Evolutionary conservation across 1,140 invertebrate species (phyloP).

Genomic region (Drosophila serrata): DNA sequence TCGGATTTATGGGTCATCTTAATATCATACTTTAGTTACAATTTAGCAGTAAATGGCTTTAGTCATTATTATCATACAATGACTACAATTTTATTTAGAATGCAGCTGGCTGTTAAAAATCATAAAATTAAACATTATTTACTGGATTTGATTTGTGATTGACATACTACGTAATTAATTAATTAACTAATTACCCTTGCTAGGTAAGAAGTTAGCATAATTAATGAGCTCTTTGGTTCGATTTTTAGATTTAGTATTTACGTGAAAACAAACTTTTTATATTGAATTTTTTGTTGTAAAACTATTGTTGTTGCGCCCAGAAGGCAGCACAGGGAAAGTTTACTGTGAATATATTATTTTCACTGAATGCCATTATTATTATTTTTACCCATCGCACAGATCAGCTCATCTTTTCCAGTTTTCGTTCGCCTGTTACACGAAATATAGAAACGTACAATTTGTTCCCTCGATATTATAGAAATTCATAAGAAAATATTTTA

Average conservation of each 20-base stretch:
- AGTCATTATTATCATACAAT: neutral
- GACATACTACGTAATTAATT: neutral
- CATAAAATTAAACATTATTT: neutral
- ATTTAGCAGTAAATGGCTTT: constrained; percentile 2
- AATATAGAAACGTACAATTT: too few relatives aligned
- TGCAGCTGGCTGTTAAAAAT: neutral
- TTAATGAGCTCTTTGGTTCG: neutral
- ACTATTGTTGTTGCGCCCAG: too few relatives aligned
- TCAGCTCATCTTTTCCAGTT: too few relatives aligned
- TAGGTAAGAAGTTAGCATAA: neutral
- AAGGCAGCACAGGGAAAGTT: too few relatives aligned
- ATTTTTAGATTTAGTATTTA: neutral
- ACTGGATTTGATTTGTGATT: neutral
- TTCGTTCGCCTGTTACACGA: too few relatives aligned
- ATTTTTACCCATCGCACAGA: too few relatives aligned
- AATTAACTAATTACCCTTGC: neutral
- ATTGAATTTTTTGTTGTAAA: too few relatives aligned
- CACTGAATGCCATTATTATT: too few relatives aligned
- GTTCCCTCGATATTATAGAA: too few relatives aligned
- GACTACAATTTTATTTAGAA: too few relatives aligned
- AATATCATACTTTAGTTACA: neutral
- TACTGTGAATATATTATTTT: too few relatives aligned
- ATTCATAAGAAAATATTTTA: too few relatives aligned
- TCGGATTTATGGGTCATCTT: constrained; percentile 1
- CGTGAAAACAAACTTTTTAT: neutral